Base-by-base conservation (phyloP, 2,888 invertebrate species). In the Poecilobothrus nobilitatus region DNA sequence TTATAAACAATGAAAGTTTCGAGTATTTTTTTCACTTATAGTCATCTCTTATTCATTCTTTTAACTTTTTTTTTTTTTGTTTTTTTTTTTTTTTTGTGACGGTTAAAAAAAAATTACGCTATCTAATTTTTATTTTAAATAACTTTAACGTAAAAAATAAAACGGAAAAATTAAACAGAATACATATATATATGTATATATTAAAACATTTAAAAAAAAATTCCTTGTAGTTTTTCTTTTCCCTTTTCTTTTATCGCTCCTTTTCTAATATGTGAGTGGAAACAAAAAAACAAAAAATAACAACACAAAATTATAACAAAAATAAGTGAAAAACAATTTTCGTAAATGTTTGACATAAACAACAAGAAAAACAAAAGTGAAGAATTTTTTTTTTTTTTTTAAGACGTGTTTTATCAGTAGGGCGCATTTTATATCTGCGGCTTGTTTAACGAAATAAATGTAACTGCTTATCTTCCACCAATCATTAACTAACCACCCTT, bases 381-480 rank as follows among this genome's bases (percentile, higher is more conserved):
- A 9, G 15, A 12, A 41, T 41, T 6, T 41, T 53, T 53, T 18
- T 53, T 41, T 6, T 41, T 53, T 53, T 18, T 53, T n/a, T 18
- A 18, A 53, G 53, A 53, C 53, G 53, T 53, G 53, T 53, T 53
- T 53, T 53, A 53, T 53, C 53, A 53, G 53, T 53, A n/a, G 53
- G 53, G 53, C 53, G 53, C 53, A 53, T 53, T 15, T 53, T 53
- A 53, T 53, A 53, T 53, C 15, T 53, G 53, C 18, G 53, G 53
- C 53, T 18, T 53, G 6, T n/a, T 53, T n/a, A 53, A 53, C n/a
- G 53, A 12, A 37, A 12, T 41, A 53, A 53, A 53, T 53, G n/a
- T 15, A 2, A 18, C 15, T 53, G 15, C 18, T 53, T 41, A 41
- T 41, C 15, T 6, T 53, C 53, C 53, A n/a, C 53, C 53, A 18